Percentiles rank a stretch among this genome's conserved stretches.
Evolutionary conservation across 92 coral and sea anemone genomes (phyloP).

Genomic region (Parazoanthus swiftii): DNA sequence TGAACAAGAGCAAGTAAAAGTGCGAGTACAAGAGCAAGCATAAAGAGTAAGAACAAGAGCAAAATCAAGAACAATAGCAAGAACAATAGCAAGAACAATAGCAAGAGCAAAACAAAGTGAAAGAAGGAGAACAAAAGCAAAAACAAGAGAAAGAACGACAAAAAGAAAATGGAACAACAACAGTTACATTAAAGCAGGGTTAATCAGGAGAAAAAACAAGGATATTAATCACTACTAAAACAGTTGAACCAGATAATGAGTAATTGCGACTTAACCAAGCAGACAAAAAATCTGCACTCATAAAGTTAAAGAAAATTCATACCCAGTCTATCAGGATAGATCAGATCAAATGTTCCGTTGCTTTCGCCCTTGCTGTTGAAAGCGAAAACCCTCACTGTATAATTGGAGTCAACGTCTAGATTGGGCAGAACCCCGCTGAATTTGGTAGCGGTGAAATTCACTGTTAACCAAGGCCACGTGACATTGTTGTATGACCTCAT

Average conservation of each 20-base stretch:
- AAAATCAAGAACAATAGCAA: background rate
- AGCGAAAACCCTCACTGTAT: constrained; percentile 67
- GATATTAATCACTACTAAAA: no score
- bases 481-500: constrained; percentile 40
- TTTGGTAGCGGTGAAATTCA: constrained; percentile 52
- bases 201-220: no score
- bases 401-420: constrained; percentile 65
- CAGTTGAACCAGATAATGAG: no score
- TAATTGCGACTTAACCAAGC: no score
- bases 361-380: constrained; percentile 82
- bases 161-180: background rate
- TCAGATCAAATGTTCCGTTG: constrained; percentile 57
- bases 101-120: no score
- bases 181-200: no score
- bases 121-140: no score
- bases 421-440: constrained; percentile 43
- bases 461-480: constrained; percentile 37
- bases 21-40: background rate
- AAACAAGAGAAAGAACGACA: background rate
- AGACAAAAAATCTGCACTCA: background rate
- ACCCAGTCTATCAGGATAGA: constrained; percentile 63
- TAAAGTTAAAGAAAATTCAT: background rate
- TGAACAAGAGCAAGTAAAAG: no score
- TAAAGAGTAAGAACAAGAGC: background rate
- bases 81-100: no score